Conservation (phyloP, 2,113 vertebrate genomes). For the Salminus brasiliensis region DNA sequence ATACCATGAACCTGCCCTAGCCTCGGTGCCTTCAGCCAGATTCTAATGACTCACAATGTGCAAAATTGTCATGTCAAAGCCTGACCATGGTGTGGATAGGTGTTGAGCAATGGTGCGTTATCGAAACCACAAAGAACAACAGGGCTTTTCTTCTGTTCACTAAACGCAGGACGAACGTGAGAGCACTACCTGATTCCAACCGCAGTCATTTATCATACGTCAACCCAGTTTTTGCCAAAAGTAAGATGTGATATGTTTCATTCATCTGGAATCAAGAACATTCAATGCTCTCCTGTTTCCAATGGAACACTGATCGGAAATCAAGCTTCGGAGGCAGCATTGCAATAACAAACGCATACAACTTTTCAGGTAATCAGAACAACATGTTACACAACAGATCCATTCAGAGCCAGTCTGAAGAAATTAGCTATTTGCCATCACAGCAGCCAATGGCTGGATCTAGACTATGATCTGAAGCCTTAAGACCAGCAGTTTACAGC, state of each 20-base stretch:
- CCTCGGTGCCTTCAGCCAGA: conserved; percentile 44
- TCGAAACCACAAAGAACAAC: neutral
- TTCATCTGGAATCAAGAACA: neutral
- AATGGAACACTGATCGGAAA: neutral
- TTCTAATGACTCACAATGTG: conserved; percentile 39
- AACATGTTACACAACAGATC: neutral
- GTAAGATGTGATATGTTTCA: too few relatives aligned
- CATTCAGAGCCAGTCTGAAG: neutral
- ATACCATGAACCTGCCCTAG: conserved; percentile 52
- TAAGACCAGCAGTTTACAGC: conserved; percentile 9
- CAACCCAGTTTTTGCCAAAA: neutral
- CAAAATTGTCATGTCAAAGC: conserved; percentile 8
- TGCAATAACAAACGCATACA: neutral
- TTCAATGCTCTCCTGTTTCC: neutral
- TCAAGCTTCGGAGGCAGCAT: neutral
- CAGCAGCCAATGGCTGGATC: neutral
- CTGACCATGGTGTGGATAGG: neutral
- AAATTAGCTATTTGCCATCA: neutral
- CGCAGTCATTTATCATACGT: neutral
- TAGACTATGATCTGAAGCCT: neutral
- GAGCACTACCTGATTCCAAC: neutral
- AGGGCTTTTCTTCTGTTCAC: neutral
- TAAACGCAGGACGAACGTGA: neutral
- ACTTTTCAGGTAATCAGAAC: conserved; percentile 16
- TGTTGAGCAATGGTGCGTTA: too few relatives aligned